A percentile compares a stretch with the other conserved stretches of the same genome.
These are phyloP conservation scores for Heteropelma amictum DNA, from an alignment of 2,888 invertebrate species.

Conservation along the genomic window DNA sequence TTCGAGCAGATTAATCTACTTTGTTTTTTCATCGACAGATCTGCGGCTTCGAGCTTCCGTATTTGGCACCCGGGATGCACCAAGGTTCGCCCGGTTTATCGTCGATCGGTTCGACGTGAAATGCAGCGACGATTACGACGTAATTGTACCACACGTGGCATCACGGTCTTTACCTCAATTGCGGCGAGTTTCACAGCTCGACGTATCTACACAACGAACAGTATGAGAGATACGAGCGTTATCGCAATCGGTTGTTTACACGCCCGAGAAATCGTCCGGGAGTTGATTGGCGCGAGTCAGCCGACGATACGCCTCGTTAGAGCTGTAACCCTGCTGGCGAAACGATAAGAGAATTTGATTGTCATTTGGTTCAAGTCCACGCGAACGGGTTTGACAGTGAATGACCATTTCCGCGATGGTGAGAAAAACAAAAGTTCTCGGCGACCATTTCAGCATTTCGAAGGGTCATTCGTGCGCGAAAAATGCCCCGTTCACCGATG, in stretches of 20 bases:
- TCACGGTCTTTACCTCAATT: not conserved
- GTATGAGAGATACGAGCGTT: constrained; percentile 14
- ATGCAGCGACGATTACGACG: no score
- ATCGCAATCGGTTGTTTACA: constrained; percentile 7
- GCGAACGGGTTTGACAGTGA: not conserved
- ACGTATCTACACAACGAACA: constrained; percentile 34
- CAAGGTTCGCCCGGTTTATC: no score
- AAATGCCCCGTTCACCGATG: not conserved
- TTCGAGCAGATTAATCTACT: no score
- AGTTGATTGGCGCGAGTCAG: constrained; percentile 19
- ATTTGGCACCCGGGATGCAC: no score
- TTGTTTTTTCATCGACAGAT: no score
- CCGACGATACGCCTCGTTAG: constrained; percentile 31
- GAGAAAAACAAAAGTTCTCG: not conserved
- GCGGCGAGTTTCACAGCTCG: not conserved
- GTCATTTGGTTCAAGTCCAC: constrained; percentile 1
- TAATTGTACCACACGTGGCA: no score
- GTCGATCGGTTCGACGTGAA: no score
- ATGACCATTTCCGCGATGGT: not conserved
- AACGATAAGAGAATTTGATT: constrained; percentile 1
- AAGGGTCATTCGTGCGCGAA: not conserved
- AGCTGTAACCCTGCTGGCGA: constrained; percentile 24
- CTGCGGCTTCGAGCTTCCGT: no score
- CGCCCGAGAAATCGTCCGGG: constrained; percentile 13
- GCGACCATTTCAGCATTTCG: not conserved